phyloP scores from a whole-genome alignment of 2,113 vertebrate genomes.

The Cryptomyrus ogoouensis region DNA sequence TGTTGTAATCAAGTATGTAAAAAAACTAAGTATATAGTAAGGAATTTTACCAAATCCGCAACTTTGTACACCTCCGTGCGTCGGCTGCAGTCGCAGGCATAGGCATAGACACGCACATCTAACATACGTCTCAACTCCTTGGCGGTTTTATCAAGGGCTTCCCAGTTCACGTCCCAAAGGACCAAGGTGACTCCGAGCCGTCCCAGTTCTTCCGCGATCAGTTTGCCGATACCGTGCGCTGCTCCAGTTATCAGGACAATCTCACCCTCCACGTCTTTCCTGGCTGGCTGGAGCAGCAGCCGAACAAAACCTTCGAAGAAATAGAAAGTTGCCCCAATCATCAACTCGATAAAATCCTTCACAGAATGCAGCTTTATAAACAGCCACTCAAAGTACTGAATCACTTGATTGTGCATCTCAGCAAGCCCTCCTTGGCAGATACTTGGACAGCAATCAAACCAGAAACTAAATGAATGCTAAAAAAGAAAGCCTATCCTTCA shows the following conservation, averaged over 20 bases:
- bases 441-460: background rate
- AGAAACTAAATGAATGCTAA: background rate
- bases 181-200: conserved; percentile 28
- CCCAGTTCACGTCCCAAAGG: conserved; percentile 34
- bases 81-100: conserved; percentile 31
- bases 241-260: conserved; percentile 35
- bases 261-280: conserved; percentile 36
- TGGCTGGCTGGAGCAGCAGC: conserved; percentile 25
- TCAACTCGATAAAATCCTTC: conserved; percentile 25
- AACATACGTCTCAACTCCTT: conserved; percentile 19
- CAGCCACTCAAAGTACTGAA: conserved; percentile 19
- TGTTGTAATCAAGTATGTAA: background rate
- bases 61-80: conserved; percentile 33
- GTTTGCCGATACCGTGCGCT: conserved; percentile 30
- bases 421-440: background rate
- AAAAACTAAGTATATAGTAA: background rate
- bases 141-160: conserved; percentile 27
- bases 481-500: background rate
- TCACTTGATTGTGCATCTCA: conserved; percentile 29
- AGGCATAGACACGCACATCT: conserved; percentile 31
- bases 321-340: conserved; percentile 27
- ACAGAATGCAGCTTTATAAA: conserved; percentile 14
- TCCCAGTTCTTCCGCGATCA: conserved; percentile 30
- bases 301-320: conserved; percentile 32
- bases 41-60: conserved; percentile 27